Percentiles rank a stretch among this genome's conserved stretches.
Conservation (phyloP, 2,113 vertebrate species). For the Pollachius pollachius region DNA sequence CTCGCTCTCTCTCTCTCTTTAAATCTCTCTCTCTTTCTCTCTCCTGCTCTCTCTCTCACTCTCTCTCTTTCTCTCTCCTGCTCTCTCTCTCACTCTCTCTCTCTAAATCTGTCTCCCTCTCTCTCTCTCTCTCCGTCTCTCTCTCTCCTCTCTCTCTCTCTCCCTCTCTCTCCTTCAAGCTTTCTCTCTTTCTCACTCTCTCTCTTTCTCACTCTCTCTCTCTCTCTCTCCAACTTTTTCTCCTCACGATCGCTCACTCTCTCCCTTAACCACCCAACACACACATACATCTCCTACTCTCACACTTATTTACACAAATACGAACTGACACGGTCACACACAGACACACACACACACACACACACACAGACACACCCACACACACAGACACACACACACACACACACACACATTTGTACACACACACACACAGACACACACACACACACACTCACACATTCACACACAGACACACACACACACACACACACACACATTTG, state of each 20-base stretch:
- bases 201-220: slow-evolving; percentile 43
- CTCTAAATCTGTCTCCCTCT: slow-evolving; percentile 3
- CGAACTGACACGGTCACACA: too few relatives aligned
- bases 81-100: slow-evolving; percentile 24
- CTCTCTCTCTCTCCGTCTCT: slow-evolving; percentile 44
- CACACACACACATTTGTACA: slow-evolving; percentile 44
- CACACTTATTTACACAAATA: neutral
- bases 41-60: slow-evolving; percentile 8
- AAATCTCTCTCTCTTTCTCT: slow-evolving; percentile 18
- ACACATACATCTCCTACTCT: too few relatives aligned
- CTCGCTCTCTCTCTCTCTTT: slow-evolving; percentile 34
- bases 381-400: slow-evolving; percentile 28
- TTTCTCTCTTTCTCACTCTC: slow-evolving; percentile 26
- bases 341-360: slow-evolving; percentile 33
- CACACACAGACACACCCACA: slow-evolving; percentile 24
- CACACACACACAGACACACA: too few relatives aligned
- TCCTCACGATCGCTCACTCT: slow-evolving; percentile 14
- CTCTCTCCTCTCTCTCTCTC: slow-evolving; percentile 29
- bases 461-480: slow-evolving; percentile 9
- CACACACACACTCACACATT: neutral
- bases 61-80: slow-evolving; percentile 38
- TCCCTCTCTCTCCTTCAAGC: too few relatives aligned
- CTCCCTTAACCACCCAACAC: slow-evolving; percentile 14
- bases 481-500: slow-evolving; percentile 1
- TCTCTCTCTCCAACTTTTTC: slow-evolving; percentile 7